Evolutionary conservation across 2,888 invertebrate species (phyloP), one percentile per base, ranked within the genome.

Genomic region (Tetheella fluctuosa): DNA sequence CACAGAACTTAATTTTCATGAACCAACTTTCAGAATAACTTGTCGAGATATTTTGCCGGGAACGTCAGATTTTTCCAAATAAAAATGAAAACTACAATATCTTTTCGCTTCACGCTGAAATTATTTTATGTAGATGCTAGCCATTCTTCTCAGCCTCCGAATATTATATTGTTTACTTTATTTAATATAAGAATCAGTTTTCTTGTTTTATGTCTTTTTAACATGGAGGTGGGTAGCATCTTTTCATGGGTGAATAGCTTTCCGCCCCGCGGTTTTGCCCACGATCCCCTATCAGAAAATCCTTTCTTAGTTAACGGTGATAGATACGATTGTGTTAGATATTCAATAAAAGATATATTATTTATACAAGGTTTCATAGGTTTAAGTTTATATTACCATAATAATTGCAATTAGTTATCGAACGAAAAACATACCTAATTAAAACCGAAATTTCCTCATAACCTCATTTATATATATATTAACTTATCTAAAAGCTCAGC

Each of bases 1-100:
- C 55, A 34, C 55, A 20, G 55, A 56, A 60, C 62, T 69, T 68
- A 60, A 68, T 64, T 69, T 68, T 65, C 58, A 71, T 61, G 68
- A 63, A 20, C 58, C 23, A 53, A 58, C 58, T 58, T 58, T 15
- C 34, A 52, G 58, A 58, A 58, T 58, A 58, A 58, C 52, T 58
- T 53, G 34, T 13, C 34, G 30, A 12, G 20, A 23, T 2, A 13
- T 20, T 25, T 37, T n/a, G 3, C 54, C 55, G 55, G 15, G 55
- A 10, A 13, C 17, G 17, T 12, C 20, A 34, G 20, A 34, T 34
- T 54, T n/a, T 54, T 55, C 13, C 23, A 15, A 54, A 17, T 17
- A 54, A 54, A 54, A 54, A 30, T 17, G 4, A 20, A 8, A 30
- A 8, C 8, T 13, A 25, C 2, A 4, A 54, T 28, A 23, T 20